Base-by-base conservation (phyloP, 1,140 invertebrate species). In the Stegodyphus dumicola region DNA sequence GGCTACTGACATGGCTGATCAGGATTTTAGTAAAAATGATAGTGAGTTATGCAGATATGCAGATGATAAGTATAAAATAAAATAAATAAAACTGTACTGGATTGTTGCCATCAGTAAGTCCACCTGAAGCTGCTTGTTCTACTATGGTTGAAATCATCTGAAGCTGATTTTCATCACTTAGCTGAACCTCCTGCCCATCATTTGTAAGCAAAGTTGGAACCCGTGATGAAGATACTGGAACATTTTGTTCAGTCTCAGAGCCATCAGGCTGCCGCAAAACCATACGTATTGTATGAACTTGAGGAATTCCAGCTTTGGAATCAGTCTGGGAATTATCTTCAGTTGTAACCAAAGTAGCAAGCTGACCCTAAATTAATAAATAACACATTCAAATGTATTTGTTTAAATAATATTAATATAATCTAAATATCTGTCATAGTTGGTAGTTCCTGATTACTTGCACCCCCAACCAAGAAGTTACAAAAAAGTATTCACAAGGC, bases 81-180 rank as follows among this genome's bases (percentile, higher is more conserved):
- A 33, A 33, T 33, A 10, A 60, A 60, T 60, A 49, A 73, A 15
- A 67, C 18, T 90, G 92, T 90, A 91, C 92, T 83, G 88, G 89
- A 79, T 87, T 89, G 71, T 88, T 87, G 53, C 87, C 70, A 87
- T 88, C 87, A 65, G 65, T 60, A 10, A 79, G 33, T 52, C 71
- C 80, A 66, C 80, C 87, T 15, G 88, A 78, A 52, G 77, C 66
- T 66, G 86, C 86, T 67, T 89, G 88, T 9, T 90, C 89, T 11
- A 90, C 88, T 17, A 91, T 89, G 13, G 89, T 81, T 18, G 90
- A 89, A 54, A 91, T 89, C 56, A 91, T 86, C 79, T 90, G 90
- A 17, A 88, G 52, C 15, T 87, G 85, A 70, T 74, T 77, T 18
- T 87, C 87, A 66, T 88, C 86, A 81, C 79, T 87, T 0, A 87